Evolutionary conservation across 2,113 vertebrate species (phyloP).

Genomic region (Apaloderma vittatum): DNA sequence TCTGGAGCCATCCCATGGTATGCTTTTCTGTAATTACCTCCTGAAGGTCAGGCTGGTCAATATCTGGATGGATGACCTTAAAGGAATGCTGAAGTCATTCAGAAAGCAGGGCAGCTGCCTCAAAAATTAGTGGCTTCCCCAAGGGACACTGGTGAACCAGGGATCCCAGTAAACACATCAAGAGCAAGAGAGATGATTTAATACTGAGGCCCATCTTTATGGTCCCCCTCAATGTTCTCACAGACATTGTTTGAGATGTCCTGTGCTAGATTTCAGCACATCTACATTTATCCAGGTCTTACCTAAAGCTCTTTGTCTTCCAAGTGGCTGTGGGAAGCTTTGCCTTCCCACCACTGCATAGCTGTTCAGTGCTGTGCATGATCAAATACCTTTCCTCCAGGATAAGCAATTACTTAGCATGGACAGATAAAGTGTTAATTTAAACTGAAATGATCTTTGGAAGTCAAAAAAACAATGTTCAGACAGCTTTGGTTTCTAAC

Average conservation of each 20-base stretch:
- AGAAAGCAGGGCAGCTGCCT: slow-evolving; percentile 22
- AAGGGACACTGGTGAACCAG: background rate
- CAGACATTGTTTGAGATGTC: background rate
- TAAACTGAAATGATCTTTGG: background rate
- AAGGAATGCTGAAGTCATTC: slow-evolving; percentile 22
- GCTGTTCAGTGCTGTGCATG: background rate
- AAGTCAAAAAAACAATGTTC: background rate
- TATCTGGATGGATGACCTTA: background rate
- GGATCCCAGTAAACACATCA: background rate
- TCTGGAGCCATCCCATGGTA: background rate
- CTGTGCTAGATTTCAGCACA: background rate
- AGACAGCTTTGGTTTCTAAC: background rate
- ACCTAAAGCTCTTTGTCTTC: background rate
- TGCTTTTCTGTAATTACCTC: slow-evolving; percentile 1
- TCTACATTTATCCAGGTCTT: background rate
- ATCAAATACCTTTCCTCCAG: background rate
- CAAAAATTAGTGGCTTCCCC: background rate
- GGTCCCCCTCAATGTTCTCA: background rate
- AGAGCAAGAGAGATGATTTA: background rate
- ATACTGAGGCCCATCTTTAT: background rate
- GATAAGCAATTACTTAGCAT: background rate
- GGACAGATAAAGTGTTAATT: background rate
- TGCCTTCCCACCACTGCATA: background rate
- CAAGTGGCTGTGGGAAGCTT: background rate
- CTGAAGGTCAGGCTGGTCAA: slow-evolving; percentile 23